Percentiles rank a stretch among this genome's conserved stretches.
These are phyloP conservation scores for Trematocara stigmaticum DNA, from an alignment of 2,113 vertebrate genomes.

Conservation along the genomic window DNA sequence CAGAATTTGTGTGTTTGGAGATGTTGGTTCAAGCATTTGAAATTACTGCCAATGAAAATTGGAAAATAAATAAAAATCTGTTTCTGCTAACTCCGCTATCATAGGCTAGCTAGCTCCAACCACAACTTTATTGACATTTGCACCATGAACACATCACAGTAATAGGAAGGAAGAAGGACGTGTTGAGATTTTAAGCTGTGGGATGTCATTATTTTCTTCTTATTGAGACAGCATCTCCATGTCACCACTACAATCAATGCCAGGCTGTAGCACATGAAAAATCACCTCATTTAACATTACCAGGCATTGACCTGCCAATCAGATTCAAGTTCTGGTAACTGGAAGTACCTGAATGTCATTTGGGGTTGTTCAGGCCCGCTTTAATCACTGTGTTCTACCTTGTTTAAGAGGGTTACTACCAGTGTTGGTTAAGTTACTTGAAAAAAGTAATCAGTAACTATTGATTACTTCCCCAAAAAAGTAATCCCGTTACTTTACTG, in stretches of 20 bases:
- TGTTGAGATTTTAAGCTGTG: not conserved
- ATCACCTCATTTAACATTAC: not conserved
- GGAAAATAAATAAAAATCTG: not conserved
- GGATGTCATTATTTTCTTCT: not conserved
- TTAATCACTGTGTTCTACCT: not conserved
- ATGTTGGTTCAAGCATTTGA: not conserved
- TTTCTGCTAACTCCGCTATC: not conserved
- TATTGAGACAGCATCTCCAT: not conserved
- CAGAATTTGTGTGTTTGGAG: accelerated
- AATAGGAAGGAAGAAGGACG: not conserved
- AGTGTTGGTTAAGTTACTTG: too few species aligned
- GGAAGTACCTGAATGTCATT: not conserved
- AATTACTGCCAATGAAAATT: not conserved
- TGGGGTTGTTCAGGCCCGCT: not conserved
- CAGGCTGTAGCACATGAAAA: not conserved
- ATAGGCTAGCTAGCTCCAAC: not conserved
- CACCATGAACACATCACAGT: not conserved
- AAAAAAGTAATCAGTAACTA: too few species aligned
- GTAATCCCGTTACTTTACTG: too few species aligned
- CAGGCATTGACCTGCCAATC: not conserved
- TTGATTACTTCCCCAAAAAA: too few species aligned
- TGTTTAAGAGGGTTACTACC: not conserved
- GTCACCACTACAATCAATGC: not conserved
- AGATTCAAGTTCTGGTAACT: not conserved
- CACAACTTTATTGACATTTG: not conserved